Conservation (phyloP, 2,888 invertebrate species). For the Agrotis clavis region DNA sequence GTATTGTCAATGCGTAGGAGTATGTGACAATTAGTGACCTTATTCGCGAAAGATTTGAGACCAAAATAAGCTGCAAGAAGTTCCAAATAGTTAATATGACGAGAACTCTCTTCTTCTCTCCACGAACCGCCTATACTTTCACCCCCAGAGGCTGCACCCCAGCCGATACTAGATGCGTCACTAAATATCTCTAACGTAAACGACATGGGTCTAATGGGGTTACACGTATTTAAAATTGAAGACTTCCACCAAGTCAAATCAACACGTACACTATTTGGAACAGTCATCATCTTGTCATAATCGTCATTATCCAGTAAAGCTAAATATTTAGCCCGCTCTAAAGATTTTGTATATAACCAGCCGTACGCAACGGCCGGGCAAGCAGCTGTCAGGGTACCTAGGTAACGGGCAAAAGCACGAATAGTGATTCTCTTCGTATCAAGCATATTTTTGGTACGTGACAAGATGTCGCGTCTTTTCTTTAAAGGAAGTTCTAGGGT, state of each 20-base stretch:
- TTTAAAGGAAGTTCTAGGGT: too few relatives aligned
- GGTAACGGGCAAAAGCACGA: slow-evolving; percentile 4
- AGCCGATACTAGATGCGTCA: too few relatives aligned
- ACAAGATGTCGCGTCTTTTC: too few relatives aligned
- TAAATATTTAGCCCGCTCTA: slow-evolving; percentile 2
- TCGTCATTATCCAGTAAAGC: too few relatives aligned
- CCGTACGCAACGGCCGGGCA: slow-evolving; percentile 1
- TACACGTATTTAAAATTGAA: neutral
- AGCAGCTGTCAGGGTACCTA: slow-evolving; percentile 13
- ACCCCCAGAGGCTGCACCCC: too few relatives aligned
- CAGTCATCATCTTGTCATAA: slow-evolving; percentile 2
- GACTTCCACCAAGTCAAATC: neutral
- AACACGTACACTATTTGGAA: neutral
- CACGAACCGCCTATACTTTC: slow-evolving; percentile 24
- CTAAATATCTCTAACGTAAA: too few relatives aligned
- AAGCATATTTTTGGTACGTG: too few relatives aligned
- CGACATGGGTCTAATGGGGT: slow-evolving; percentile 2
- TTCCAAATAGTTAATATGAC: slow-evolving; percentile 43
- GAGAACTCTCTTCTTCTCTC: slow-evolving; percentile 22
- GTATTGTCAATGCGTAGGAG: slow-evolving; percentile 14
- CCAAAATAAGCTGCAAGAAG: slow-evolving; percentile 8
- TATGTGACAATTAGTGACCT: slow-evolving; percentile 19
- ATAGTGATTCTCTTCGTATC: slow-evolving; percentile 1
- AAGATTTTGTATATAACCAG: neutral
- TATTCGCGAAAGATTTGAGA: slow-evolving; percentile 10